Evolutionary conservation across 2,797 vertebrate genomes (phyloP).

Genomic region (Periparus ater): DNA sequence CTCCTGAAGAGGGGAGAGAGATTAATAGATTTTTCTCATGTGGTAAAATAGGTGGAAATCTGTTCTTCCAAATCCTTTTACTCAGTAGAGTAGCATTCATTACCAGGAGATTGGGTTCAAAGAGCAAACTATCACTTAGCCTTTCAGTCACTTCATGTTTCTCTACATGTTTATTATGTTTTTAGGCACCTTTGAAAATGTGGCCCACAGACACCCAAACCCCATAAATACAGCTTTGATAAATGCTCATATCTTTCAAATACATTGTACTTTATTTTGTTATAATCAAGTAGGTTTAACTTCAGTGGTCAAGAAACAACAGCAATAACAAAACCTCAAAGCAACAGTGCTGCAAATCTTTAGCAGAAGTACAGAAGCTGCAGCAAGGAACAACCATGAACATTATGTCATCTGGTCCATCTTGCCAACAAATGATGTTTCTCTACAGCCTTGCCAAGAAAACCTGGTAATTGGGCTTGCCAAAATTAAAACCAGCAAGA

Average conservation of each 20-base stretch:
- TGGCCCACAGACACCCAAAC: background rate
- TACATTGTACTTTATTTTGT: background rate
- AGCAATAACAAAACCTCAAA: background rate
- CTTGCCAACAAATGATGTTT: conserved; percentile 51
- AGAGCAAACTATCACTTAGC: background rate
- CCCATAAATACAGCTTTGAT: background rate
- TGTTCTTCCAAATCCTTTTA: background rate
- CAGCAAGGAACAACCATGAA: background rate
- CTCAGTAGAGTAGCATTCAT: background rate
- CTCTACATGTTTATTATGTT: background rate
- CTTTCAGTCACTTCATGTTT: background rate
- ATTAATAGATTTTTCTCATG: conserved; percentile 3
- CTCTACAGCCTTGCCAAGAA: conserved; percentile 40
- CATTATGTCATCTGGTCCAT: conserved; percentile 34
- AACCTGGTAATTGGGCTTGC: conserved; percentile 14
- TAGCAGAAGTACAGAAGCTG: background rate
- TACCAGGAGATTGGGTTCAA: background rate
- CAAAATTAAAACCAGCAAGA: conserved; percentile 45
- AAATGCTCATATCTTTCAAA: background rate
- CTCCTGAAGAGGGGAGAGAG: background rate
- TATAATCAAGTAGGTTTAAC: background rate
- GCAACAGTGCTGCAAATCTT: background rate
- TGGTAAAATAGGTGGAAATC: conserved; percentile 10
- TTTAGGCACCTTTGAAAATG: background rate
- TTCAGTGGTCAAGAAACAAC: background rate